Evolutionary conservation across 2,797 vertebrate species (phyloP).

Genomic region (Gallirallus australis): DNA sequence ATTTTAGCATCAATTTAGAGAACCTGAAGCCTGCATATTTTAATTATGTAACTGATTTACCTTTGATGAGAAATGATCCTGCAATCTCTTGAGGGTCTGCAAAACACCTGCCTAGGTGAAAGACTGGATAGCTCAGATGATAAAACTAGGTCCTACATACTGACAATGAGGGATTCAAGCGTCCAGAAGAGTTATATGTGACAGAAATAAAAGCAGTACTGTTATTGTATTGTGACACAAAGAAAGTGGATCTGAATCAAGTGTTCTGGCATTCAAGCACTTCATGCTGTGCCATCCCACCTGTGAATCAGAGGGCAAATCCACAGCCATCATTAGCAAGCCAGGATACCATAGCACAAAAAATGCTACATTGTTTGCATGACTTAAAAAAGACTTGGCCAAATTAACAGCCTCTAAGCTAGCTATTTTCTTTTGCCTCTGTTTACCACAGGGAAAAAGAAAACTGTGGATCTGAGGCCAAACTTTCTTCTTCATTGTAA

Average conservation of each 20-base stretch:
- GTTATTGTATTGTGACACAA: background rate
- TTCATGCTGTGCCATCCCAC: background rate
- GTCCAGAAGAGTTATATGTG: background rate
- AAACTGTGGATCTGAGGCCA: background rate
- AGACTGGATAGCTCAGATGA: background rate
- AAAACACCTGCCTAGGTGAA: background rate
- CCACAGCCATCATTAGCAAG: background rate
- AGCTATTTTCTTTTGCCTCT: background rate
- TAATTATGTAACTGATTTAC: background rate
- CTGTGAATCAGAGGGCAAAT: background rate
- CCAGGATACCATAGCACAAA: fast-evolving
- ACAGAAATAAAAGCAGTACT: background rate
- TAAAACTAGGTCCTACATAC: background rate
- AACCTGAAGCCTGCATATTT: background rate
- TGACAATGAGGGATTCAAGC: background rate
- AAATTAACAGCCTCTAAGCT: background rate
- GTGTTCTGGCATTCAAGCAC: background rate
- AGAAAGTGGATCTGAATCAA: background rate
- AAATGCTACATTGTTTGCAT: background rate
- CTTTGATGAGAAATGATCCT: background rate
- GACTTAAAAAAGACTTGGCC: background rate
- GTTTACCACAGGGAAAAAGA: background rate
- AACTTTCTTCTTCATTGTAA: background rate
- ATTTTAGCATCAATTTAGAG: background rate
- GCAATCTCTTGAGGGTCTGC: background rate